phyloP scores from a whole-genome alignment of 2,797 vertebrate species.

The Hyperoplus immaculatus region DNA sequence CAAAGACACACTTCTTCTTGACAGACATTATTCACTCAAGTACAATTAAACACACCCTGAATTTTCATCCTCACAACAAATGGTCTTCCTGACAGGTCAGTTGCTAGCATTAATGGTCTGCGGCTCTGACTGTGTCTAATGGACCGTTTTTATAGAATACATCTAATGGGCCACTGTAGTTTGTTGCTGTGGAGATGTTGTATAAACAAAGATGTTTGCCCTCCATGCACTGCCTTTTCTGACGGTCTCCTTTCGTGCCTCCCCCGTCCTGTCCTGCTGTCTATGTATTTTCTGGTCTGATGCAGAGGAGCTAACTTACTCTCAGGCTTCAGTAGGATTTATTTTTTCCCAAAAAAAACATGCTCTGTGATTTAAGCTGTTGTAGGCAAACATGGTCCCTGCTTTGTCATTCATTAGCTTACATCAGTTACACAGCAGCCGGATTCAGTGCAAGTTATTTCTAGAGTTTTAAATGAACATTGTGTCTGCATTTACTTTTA shows the following conservation, averaged over 20 bases:
- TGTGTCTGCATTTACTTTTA: not conserved
- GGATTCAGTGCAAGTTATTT: not conserved
- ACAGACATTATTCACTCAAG: not conserved
- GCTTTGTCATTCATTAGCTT: not conserved
- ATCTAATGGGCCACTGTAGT: constrained; percentile 43
- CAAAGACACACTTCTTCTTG: constrained; percentile 5
- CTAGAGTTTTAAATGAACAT: not conserved
- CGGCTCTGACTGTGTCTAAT: constrained; percentile 51
- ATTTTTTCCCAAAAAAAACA: not conserved
- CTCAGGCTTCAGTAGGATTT: not conserved
- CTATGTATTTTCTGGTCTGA: not conserved
- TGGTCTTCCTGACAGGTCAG: constrained; percentile 30
- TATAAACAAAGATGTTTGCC: constrained; percentile 40
- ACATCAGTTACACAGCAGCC: not conserved
- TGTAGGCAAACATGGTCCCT: not conserved
- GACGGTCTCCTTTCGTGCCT: not conserved
- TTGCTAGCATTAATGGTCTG: constrained; percentile 28
- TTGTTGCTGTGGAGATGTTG: constrained; percentile 66
- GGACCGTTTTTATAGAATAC: constrained; percentile 33
- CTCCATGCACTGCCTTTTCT: not conserved
- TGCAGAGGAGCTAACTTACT: not conserved
- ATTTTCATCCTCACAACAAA: constrained; percentile 42
- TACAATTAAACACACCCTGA: not conserved
- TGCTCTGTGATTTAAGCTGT: not conserved
- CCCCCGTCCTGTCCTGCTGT: not conserved